These are phyloP conservation scores for Tetropium fuscum DNA, from an alignment of 2,888 invertebrate genomes.

Conservation along the genomic window DNA sequence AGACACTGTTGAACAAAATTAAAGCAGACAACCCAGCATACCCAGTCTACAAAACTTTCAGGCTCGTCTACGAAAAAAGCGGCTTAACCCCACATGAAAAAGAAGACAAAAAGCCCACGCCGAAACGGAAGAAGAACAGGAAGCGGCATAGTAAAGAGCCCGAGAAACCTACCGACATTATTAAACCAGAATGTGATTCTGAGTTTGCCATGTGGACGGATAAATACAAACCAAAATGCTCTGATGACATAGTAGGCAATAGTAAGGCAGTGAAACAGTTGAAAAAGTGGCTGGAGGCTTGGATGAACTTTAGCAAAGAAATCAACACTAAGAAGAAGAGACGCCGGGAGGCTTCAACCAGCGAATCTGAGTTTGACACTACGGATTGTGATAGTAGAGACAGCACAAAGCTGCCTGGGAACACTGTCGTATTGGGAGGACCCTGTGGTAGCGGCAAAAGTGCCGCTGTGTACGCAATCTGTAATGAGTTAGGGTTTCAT, in stretches of 20 bases:
- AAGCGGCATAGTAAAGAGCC: slow-evolving; percentile 45
- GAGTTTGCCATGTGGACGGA: slow-evolving; percentile 77
- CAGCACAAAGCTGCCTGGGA: slow-evolving; percentile 69
- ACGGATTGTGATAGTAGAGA: slow-evolving; percentile 75
- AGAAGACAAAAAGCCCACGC: slow-evolving; percentile 28
- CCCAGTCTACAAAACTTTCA: slow-evolving; percentile 76
- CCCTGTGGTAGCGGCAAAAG: slow-evolving; percentile 88
- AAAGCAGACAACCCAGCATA: slow-evolving; percentile 72
- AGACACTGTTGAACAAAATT: slow-evolving; percentile 68
- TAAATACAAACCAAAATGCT: slow-evolving; percentile 80
- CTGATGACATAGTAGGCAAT: slow-evolving; percentile 77
- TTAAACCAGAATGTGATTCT: slow-evolving; percentile 54
- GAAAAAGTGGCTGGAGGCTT: slow-evolving; percentile 80
- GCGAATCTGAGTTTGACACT: slow-evolving; percentile 69
- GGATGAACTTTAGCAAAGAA: slow-evolving; percentile 73
- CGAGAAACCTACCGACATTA: slow-evolving; percentile 66
- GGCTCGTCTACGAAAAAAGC: slow-evolving; percentile 71
- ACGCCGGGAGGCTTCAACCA: slow-evolving; percentile 56
- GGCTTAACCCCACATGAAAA: slow-evolving; percentile 36
- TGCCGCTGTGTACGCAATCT: slow-evolving; percentile 86
- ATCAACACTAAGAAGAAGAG: slow-evolving; percentile 54
- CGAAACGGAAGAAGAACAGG: slow-evolving; percentile 29
- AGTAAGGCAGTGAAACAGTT: slow-evolving; percentile 73
- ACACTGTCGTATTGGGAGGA: slow-evolving; percentile 79
- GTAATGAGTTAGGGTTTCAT: slow-evolving; percentile 85